phyloP scores from a whole-genome alignment of 2,113 vertebrate genomes.

The Seriola quinqueradiata region DNA sequence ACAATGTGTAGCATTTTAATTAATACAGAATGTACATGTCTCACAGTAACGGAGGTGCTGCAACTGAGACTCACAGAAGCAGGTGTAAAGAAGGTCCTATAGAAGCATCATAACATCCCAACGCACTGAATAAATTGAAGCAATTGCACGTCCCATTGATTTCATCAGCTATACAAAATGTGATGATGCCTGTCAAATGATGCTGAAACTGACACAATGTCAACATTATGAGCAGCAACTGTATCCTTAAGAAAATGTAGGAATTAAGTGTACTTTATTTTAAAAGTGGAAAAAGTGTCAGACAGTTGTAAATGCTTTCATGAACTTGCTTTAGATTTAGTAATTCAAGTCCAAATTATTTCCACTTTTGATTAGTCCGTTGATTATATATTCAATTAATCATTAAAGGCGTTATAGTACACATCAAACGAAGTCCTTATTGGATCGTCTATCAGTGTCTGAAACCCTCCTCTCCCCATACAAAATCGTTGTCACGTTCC shows the following conservation, averaged over 20 bases:
- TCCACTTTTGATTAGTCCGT: not conserved
- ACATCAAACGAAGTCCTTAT: not conserved
- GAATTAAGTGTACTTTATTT: not conserved
- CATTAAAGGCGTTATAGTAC: not conserved
- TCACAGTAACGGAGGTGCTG: conserved; percentile 24
- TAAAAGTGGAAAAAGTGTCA: not conserved
- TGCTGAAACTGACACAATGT: conserved; percentile 16
- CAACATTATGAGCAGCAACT: conserved; percentile 11
- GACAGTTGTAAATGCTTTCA: too few species aligned
- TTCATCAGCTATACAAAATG: conserved; percentile 7
- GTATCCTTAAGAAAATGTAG: not conserved
- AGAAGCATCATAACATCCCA: conserved; percentile 35
- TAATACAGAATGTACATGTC: conserved; percentile 27
- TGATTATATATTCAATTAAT: not conserved
- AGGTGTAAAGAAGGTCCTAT: conserved; percentile 46
- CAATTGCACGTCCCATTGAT: conserved; percentile 10
- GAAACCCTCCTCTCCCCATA: not conserved
- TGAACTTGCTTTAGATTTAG: too few species aligned
- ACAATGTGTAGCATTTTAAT: conserved; percentile 56
- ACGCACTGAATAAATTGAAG: conserved; percentile 25
- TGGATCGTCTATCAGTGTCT: not conserved
- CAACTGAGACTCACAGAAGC: conserved; percentile 37
- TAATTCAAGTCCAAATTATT: not conserved
- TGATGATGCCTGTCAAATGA: conserved; percentile 12
- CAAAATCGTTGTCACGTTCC: not conserved